phyloP scores from a whole-genome alignment of 2,113 vertebrate genomes.

The Aix galericulata region DNA sequence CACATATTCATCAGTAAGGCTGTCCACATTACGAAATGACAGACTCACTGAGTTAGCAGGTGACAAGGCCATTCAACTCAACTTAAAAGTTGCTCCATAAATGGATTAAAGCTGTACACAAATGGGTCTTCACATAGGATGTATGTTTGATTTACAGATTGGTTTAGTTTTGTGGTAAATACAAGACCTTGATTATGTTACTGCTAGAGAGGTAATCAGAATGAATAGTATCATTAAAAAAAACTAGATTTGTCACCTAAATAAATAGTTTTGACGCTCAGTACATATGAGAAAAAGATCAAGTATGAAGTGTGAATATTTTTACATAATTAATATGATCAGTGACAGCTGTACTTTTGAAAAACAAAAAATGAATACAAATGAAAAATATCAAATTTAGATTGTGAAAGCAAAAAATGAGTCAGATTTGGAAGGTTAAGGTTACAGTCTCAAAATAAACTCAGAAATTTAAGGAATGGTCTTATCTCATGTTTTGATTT shows the following conservation, averaged over 20 bases:
- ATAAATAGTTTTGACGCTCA: background rate
- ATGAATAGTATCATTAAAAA: background rate
- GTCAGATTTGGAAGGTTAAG: background rate
- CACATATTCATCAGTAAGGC: background rate
- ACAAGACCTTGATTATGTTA: background rate
- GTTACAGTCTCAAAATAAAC: background rate
- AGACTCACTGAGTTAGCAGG: background rate
- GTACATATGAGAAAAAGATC: background rate
- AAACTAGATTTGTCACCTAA: background rate
- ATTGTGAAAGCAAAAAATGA: background rate
- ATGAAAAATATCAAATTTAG: background rate
- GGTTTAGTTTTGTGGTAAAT: background rate
- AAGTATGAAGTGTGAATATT: background rate
- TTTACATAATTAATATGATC: background rate
- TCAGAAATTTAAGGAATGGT: background rate
- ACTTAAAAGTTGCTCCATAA: background rate
- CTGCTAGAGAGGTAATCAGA: background rate
- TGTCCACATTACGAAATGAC: background rate
- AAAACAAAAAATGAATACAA: background rate
- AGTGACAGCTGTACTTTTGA: background rate
- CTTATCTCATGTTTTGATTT: background rate
- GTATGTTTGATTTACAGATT: background rate
- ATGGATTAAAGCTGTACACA: background rate
- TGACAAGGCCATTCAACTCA: background rate
- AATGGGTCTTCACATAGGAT: background rate